A percentile compares a stretch with the other conserved stretches of the same genome.
phyloP scores from a whole-genome alignment of 1,140 invertebrate species.

The Megalonaias nervosa region DNA sequence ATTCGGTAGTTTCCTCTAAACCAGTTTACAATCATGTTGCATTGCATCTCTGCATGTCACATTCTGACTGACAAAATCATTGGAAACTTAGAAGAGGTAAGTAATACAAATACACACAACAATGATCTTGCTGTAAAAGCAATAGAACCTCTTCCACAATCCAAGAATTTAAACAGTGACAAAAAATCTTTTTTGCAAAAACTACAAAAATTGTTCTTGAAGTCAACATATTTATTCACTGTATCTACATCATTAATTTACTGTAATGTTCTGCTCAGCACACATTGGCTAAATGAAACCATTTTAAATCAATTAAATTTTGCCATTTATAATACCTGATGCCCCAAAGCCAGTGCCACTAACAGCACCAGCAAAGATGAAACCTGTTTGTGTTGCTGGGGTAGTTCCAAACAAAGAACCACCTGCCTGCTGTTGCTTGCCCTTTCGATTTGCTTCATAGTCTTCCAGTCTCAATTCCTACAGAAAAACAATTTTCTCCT shows the following conservation, averaged over 20 bases:
- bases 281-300: background rate
- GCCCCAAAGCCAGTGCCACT: conserved; percentile 18
- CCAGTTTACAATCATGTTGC: no score
- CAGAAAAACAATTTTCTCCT: no score
- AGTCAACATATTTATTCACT: background rate
- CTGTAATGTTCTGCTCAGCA: background rate
- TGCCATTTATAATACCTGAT: conserved; percentile 9
- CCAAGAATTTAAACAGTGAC: background rate
- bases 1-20: no score
- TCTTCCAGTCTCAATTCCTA: conserved; percentile 92
- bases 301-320: background rate
- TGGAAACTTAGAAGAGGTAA: no score
- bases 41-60: no score
- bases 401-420: conserved; percentile 27
- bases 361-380: conserved; percentile 42
- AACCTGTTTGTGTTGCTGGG: conserved; percentile 43
- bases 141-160: background rate
- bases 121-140: no score
- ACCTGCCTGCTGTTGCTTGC: conserved; percentile 66
- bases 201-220: background rate
- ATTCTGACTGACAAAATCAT: no score
- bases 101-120: no score
- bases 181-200: background rate
- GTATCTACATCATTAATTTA: background rate
- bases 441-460: conserved; percentile 91